Base-by-base conservation (phyloP, 2,113 vertebrate species). In the Engraulis encrasicolus region DNA sequence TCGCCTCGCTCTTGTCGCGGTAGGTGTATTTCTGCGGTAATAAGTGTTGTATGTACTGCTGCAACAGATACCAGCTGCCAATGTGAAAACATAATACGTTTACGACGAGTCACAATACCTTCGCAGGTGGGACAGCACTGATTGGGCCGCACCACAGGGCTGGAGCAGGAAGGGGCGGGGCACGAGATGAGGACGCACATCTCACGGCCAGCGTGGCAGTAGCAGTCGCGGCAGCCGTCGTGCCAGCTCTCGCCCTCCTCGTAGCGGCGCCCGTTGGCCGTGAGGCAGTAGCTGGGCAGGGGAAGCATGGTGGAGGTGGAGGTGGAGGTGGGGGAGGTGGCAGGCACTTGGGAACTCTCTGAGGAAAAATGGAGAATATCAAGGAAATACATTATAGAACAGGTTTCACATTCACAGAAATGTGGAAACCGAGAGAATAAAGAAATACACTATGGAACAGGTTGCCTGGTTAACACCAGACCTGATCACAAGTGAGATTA, bases 101-200 rank as follows among this genome's bases (percentile, higher is more conserved):
- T n/a, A n/a, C n/a, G n/a, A 19, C 5, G 52, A 78, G 74, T 36
- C 38, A 50, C 87, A 87, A 0, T 90, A 96, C 95, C 95, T 20
- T 96, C 95, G 84, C 95, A 96, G 58, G 91, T 93, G 2, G 95
- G 95, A 81, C 95, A 96, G 82, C 95, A 96, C 86, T 95, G 95
- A 77, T 94, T 91, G 1, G 88, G 86, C 86, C 92, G 90, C 85
- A 96, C 92, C 12, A 94, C 91, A 0, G 95, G 95, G 48, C 92
- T 85, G n/a, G 90, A 82, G 27, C 95, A 96, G 90, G 90, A 90
- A 84, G 95, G 95, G 38, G 92, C 93, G 0, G 93, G 91, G 79
- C 95, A 96, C 78, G 94, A 93, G 82, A 96, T 96, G 84, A 96
- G 92, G 48, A 96, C 93, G 40, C 95, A 96, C 95, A 96, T 96